Percentiles rank a stretch among this genome's conserved stretches.
These are phyloP conservation scores for Hippocampus abdominalis DNA, from an alignment of 2,113 vertebrate species.

Conservation along the genomic window DNA sequence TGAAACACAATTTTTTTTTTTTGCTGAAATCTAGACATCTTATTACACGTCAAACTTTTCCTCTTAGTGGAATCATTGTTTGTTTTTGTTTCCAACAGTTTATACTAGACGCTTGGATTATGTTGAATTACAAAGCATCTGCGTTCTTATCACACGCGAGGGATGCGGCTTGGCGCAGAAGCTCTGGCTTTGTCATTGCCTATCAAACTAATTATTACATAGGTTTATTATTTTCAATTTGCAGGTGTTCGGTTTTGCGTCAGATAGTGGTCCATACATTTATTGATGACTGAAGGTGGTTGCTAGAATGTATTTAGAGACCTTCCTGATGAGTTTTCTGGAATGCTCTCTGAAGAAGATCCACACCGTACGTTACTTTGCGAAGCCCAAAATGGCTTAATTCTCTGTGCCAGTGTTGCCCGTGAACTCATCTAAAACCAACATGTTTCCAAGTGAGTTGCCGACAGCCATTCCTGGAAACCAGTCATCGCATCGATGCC, in stretches of 20 bases:
- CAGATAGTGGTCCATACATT: neutral
- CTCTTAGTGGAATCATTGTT: no score
- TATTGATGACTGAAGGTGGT: neutral
- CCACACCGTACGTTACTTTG: neutral
- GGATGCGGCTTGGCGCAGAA: no score
- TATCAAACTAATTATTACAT: neutral
- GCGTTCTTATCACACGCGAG: neutral
- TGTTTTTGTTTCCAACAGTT: neutral
- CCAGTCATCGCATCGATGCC: slow-evolving; percentile 43
- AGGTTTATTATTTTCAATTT: neutral
- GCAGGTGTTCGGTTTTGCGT: neutral
- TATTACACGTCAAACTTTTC: neutral
- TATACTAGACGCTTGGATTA: neutral
- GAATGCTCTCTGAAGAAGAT: neutral
- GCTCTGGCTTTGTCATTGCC: neutral
- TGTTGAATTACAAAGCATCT: no score
- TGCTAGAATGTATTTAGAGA: neutral
- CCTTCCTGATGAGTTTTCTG: neutral
- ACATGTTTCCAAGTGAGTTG: slow-evolving; percentile 24
- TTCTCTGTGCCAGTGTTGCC: neutral
- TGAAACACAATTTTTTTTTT: neutral
- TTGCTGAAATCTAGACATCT: no score
- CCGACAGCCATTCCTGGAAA: slow-evolving; percentile 35
- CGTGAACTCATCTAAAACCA: neutral
- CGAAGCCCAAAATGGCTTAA: neutral